Evolutionary conservation across 2,888 invertebrate genomes (phyloP), one percentile per base, ranked within the genome.

Genomic region (Lepidonotus clava): DNA sequence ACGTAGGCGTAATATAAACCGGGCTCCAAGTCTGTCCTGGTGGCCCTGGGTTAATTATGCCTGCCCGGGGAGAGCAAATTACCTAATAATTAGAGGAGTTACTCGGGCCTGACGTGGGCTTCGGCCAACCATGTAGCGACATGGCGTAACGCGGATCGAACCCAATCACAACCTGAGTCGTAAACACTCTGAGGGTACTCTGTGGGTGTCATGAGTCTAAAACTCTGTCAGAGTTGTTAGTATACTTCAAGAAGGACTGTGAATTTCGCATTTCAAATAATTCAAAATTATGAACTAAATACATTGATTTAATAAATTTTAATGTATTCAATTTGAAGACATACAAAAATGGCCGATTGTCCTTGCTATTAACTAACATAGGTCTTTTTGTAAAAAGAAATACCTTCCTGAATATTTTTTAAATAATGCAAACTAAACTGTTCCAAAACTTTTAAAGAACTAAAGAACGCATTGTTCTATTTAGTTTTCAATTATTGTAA

Each of bases 31-130:
- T 32, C 11, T 24, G 28, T 1, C 61, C 61, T 61, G 61, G 61
- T 61, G 11, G 28, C 24, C 11, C 4, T 11, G 24, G 28, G 28
- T 61, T 61, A 61, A 61, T 61, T 61, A 61, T 24, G 61, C 28
- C 28, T 11, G 61, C 61, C 24, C n/a, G 21, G 61, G 24, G 28
- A 61, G 28, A 61, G 61, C 28, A 28, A 61, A 61, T 61, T 32
- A 61, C 61, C 61, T 28, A 61, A 61, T 61, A 61, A 61, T 61
- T 61, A 61, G 28, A 28, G 28, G 61, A 61, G 61, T 61, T 61
- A 61, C 61, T 32, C 61, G 24, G 24, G n/a, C 61, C 24, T 61
- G 61, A 61, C 24, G 53, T 53, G 6, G 21, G 21, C 53, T n/a
- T n/a, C 53, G 53, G 53, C n/a, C 53, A 53, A n/a, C 1, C 61